Percentiles rank a stretch among this genome's conserved stretches.
phyloP scores from a whole-genome alignment of 2,113 vertebrate genomes.

The Heterotilapia buettikoferi region DNA sequence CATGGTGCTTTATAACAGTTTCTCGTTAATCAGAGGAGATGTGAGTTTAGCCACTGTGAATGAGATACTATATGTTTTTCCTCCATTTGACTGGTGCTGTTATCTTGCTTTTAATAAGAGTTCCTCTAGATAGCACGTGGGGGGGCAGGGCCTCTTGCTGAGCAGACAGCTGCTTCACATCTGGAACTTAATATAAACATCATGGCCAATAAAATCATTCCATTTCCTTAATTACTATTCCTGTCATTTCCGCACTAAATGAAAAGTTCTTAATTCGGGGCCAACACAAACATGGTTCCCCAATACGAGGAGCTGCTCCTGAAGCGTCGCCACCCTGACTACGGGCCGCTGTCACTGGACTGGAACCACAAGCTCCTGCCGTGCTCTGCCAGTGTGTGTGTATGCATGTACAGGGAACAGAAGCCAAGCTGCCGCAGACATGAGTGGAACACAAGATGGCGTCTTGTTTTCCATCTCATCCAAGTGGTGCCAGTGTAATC shows the following conservation, averaged over 20 bases:
- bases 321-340: constrained; percentile 57
- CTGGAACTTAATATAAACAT: constrained; percentile 82
- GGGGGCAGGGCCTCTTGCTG: constrained; percentile 55
- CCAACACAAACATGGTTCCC: constrained; percentile 69
- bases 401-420: not conserved
- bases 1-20: not conserved
- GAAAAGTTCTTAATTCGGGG: constrained; percentile 75
- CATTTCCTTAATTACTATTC: constrained; percentile 83
- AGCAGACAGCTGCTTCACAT: constrained; percentile 79
- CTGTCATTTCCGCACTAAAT: constrained; percentile 82
- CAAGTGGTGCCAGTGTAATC: constrained; percentile 41
- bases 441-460: constrained; percentile 55
- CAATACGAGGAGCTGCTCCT: constrained; percentile 47
- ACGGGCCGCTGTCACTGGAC: constrained; percentile 58
- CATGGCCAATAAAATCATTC: constrained; percentile 80
- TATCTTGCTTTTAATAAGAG: constrained; percentile 54
- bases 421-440: constrained; percentile 36
- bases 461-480: constrained; percentile 50
- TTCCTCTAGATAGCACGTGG: constrained; percentile 35
- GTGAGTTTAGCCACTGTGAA: constrained; percentile 27
- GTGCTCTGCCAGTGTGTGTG: constrained; percentile 17
- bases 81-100: constrained; percentile 15
- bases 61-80: constrained; percentile 5
- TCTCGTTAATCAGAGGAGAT: constrained; percentile 36
- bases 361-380: constrained; percentile 58